A percentile compares a stretch with the other conserved stretches of the same genome.
phyloP scores from a whole-genome alignment of 2,888 invertebrate genomes.

The Autographa gamma region DNA sequence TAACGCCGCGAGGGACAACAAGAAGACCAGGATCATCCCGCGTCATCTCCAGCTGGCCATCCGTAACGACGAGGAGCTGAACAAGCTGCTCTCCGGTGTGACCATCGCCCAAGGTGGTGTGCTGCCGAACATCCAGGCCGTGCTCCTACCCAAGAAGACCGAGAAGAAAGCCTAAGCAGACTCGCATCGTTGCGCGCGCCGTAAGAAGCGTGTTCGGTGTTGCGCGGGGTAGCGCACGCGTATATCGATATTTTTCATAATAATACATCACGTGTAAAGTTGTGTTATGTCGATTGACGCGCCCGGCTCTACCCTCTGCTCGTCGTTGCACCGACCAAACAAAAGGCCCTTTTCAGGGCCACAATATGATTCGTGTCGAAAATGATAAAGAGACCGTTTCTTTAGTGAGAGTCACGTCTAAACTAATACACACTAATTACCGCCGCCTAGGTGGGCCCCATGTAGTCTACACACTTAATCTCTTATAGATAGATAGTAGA shows the following conservation, averaged over 20 bases:
- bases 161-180: slow-evolving; percentile 57
- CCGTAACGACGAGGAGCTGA: slow-evolving; percentile 94
- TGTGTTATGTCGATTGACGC: slow-evolving; percentile 7
- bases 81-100: slow-evolving; percentile 92
- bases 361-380: slow-evolving; percentile 26
- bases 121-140: slow-evolving; percentile 93
- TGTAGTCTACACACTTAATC: too few relatives aligned
- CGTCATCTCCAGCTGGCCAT: slow-evolving; percentile 93
- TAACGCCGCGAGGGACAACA: slow-evolving; percentile 90
- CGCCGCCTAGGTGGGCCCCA: too few relatives aligned
- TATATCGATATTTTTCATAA: too few relatives aligned
- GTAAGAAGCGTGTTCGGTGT: too few relatives aligned
- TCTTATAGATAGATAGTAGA: too few relatives aligned
- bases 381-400: too few relatives aligned
- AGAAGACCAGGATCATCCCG: slow-evolving; percentile 90
- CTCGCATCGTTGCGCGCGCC: not conserved
- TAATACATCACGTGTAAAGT: too few relatives aligned
- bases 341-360: slow-evolving; percentile 53
- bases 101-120: slow-evolving; percentile 96
- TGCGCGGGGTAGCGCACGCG: too few relatives aligned
- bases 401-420: too few relatives aligned
- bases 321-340: slow-evolving; percentile 17
- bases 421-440: too few relatives aligned
- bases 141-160: slow-evolving; percentile 92
- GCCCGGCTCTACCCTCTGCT: slow-evolving; percentile 7